A percentile compares a stretch with the other conserved stretches of the same genome.
Evolutionary conservation across 2,797 vertebrate genomes (phyloP).

Genomic region (Cossypha niveicapilla): DNA sequence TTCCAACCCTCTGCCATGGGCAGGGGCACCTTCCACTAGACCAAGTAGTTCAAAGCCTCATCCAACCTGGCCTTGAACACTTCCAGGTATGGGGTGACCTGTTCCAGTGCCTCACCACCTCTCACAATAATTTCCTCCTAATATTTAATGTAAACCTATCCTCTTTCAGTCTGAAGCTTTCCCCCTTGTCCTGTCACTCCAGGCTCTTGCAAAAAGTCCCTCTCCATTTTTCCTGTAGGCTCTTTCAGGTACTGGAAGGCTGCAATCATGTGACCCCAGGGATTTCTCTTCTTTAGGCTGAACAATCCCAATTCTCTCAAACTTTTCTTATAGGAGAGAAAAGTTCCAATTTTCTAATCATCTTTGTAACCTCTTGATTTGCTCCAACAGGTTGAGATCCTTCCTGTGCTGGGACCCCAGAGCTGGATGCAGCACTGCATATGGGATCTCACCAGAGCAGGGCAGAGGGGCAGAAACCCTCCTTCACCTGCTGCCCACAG

Average conservation of each 20-base stretch:
- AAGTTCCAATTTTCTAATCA: not conserved
- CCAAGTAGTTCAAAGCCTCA: not conserved
- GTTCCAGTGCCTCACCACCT: not conserved
- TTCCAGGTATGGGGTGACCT: not conserved
- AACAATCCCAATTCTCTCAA: not conserved
- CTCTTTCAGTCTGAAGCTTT: not conserved
- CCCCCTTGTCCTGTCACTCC: not conserved
- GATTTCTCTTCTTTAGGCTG: not conserved
- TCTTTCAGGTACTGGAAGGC: not conserved
- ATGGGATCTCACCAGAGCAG: not conserved
- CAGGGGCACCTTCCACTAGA: not conserved
- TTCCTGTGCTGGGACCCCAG: not conserved
- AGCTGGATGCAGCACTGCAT: not conserved
- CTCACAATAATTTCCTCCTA: not conserved
- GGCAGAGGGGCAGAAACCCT: not conserved
- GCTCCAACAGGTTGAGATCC: not conserved
- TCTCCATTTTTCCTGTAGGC: not conserved
- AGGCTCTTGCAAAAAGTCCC: not conserved
- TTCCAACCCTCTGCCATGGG: no score
- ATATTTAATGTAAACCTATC: not conserved
- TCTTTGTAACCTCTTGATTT: rapidly evolving
- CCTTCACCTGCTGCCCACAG: rapidly evolving
- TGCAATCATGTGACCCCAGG: not conserved
- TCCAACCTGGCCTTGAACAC: not conserved
- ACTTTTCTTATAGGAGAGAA: not conserved